Conservation (phyloP, 2,888 invertebrate genomes). For the Megaustenia siamemsis region DNA sequence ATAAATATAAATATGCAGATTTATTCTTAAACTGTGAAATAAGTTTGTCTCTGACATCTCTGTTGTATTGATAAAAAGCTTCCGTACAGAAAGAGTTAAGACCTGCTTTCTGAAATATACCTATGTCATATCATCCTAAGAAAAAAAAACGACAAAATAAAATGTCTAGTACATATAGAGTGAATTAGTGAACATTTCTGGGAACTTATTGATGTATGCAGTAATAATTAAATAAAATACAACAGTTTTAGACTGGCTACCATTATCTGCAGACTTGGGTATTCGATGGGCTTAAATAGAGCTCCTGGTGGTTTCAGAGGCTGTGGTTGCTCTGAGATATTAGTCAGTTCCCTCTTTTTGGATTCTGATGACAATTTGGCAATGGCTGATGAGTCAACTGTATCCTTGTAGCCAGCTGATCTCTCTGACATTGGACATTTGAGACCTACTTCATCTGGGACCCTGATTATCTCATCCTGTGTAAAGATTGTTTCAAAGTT, state of each 20-base stretch:
- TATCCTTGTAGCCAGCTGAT: background rate
- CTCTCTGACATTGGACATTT: slow-evolving; percentile 41
- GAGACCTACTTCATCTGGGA: slow-evolving; percentile 58
- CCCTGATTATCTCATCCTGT: slow-evolving; percentile 75
- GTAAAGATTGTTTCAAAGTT: slow-evolving; percentile 32
- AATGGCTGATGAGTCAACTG: background rate
- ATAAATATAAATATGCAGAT: no score
- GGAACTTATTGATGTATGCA: no score
- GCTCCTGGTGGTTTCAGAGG: slow-evolving; percentile 66
- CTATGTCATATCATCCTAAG: no score
- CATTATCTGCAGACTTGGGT: slow-evolving; percentile 79
- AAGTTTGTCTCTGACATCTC: no score
- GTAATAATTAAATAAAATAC: no score
- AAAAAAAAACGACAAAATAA: no score
- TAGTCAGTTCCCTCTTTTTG: background rate
- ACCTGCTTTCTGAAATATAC: no score
- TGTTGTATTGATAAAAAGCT: no score
- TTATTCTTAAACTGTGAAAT: no score
- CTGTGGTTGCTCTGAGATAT: slow-evolving; percentile 1
- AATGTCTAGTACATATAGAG: no score
- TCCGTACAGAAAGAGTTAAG: no score
- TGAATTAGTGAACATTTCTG: no score
- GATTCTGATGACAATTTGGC: background rate
- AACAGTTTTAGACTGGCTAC: slow-evolving; percentile 65
- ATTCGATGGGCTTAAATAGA: slow-evolving; percentile 77